Base-by-base conservation (phyloP, 2,888 invertebrate genomes). In the Eulithis testata region DNA sequence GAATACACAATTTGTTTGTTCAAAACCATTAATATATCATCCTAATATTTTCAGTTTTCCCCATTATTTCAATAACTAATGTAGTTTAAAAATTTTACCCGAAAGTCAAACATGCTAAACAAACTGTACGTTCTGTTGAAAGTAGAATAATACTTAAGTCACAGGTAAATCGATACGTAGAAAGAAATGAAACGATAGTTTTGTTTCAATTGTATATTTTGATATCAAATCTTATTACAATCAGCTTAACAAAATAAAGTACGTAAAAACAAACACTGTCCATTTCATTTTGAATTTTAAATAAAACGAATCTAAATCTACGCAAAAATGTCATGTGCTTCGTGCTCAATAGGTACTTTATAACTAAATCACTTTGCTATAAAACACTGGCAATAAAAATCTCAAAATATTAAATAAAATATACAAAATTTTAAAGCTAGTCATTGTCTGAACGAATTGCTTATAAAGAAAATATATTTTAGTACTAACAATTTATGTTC, bases 161-260 rank as follows among this genome's bases (percentile, higher is more conserved):
- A 21, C 21, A 21, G 21, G 21, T 21, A 21, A 21, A 21, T 21
- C 2, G 2, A 21, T 21, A 21, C 2, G 21, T 21, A 21, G 3
- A 47, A 47, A 6, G 5, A 37, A 54, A 49, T 62, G 9, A 47
- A 14, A 58, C 11, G 21, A 45, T 9, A 57, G 27, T 56, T 50
- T 85, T 76, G 85, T 85, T 88, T 83, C 84, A 90, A 90, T 89
- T 91, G 91, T 92, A 92, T 92, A 92, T 91, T 73, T 92, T 91
- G 89, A 89, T 92, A 92, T 92, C 88, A 92, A 92, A 92, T 88
- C 90, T 91, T 91, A 90, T 78, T 79, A 68, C 60, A 65, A 60
- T 71, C 86, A 87, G 87, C 87, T 90, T 87, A 89, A 89, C 82
- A 79, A 85, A 81, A 79, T 59, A 73, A 81, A 76, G 78, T 77